Base-by-base conservation (phyloP, 1,140 invertebrate genomes). In the Drosophila ambigua region DNA sequence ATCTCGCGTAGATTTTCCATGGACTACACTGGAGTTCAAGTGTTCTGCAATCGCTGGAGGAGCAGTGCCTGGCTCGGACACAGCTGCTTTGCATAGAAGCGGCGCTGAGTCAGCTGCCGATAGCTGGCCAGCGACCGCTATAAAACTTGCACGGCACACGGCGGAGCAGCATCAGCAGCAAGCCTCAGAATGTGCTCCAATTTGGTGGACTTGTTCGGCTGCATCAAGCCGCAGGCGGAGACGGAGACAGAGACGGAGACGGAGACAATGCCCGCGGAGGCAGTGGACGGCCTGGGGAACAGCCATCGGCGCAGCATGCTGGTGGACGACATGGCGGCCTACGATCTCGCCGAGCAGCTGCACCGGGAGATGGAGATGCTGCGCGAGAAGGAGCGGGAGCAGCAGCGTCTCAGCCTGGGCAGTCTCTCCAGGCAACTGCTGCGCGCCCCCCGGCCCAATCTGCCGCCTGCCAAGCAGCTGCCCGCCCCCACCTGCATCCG, bases 121-220 rank as follows among this genome's bases (percentile, higher is more conserved):
- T 11, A 13, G 35, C 35, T 39, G 35, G 11, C 11, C 11, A 39
- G 11, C 13, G 35, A 11, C 2, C 35, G 13, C 35, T 39, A 39
- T 39, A 39, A 39, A 39, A 39, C 11, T 5, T 39, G 4, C 4
- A 11, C 35, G 2, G 11, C 35, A 39, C 11, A 11, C 35, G 35
- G 4, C 35, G 4, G 35, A 2, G 35, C 35, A 39, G 9, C 11
- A 39, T 13, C 35, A 13, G 13, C 16, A 16, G 0, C 16, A 16
- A 0, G 11, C 13, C 20, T 20, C 53, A 64, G 44, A 15, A 77
- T 72, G 75, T 79, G 77, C 59, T 49, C 24, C 1, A 78, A 39
- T 26, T 23, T 79, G 24, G 43, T 41, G 15, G 61, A 73, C 28
- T 60, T 64, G 20, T 78, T 79, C 13, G 53, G 53, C 45, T 79